Evolutionary conservation across 2,797 vertebrate species (phyloP).

Genomic region (Cryptoprocta ferox): DNA sequence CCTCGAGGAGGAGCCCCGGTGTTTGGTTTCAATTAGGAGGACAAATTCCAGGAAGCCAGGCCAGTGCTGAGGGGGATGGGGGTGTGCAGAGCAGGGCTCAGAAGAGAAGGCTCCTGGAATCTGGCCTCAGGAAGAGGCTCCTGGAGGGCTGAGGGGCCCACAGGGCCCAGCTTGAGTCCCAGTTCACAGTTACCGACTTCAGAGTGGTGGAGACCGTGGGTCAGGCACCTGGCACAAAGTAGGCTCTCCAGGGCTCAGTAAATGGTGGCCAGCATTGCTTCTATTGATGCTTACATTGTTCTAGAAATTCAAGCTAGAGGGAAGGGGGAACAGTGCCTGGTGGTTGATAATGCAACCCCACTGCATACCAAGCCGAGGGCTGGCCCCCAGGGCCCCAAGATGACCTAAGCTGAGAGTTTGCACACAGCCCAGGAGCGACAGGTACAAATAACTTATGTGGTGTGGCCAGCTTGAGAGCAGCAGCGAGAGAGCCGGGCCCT

Average conservation of each 20-base stretch:
- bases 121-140: conserved; percentile 65
- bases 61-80: conserved; percentile 76
- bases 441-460: background rate
- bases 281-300: background rate
- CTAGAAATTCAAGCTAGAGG: background rate
- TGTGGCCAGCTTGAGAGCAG: accelerated
- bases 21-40: conserved; percentile 84
- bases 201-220: background rate
- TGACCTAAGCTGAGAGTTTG: background rate
- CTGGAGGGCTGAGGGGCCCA: conserved; percentile 25
- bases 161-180: background rate
- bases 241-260: background rate
- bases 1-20: conserved; percentile 80
- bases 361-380: background rate
- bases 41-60: conserved; percentile 83
- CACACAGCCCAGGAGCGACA: background rate
- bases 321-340: background rate
- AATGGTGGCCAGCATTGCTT: background rate
- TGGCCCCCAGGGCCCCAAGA: background rate
- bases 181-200: background rate
- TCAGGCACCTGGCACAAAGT: background rate
- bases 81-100: conserved; percentile 47
- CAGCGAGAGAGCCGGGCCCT: background rate
- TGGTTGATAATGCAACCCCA: background rate
- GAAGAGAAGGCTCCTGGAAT: conserved; percentile 72